phyloP scores from a whole-genome alignment of 2,888 invertebrate genomes.

The Cyclophora punctaria region DNA sequence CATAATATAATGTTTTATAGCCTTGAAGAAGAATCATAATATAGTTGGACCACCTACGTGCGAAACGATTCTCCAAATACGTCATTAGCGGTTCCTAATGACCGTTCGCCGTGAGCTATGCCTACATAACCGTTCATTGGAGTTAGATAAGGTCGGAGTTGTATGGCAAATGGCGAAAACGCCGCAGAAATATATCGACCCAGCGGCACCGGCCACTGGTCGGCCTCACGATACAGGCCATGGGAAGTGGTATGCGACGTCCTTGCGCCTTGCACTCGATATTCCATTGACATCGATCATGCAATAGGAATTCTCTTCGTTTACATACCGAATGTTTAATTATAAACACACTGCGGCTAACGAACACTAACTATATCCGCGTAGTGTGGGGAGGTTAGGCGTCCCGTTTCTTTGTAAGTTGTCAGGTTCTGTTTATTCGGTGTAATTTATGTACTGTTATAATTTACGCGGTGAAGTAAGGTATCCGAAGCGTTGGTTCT shows the following conservation, averaged over 20 bases:
- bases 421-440: too few relatives aligned
- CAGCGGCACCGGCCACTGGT: constrained; percentile 39
- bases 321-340: background rate
- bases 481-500: background rate
- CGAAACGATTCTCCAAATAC: too few relatives aligned
- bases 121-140: too few relatives aligned
- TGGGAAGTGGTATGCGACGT: constrained; percentile 46
- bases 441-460: too few relatives aligned
- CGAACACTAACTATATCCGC: too few relatives aligned
- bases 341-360: too few relatives aligned
- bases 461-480: too few relatives aligned
- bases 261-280: constrained; percentile 40
- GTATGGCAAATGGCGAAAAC: constrained; percentile 48
- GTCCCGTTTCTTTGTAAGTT: too few relatives aligned
- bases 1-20: too few relatives aligned
- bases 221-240: constrained; percentile 44
- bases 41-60: too few relatives aligned
- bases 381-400: too few relatives aligned
- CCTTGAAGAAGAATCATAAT: too few relatives aligned
- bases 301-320: constrained; percentile 5
- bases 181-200: constrained; percentile 72
- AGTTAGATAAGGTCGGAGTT: constrained; percentile 5
- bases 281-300: constrained; percentile 29
- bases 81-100: constrained; percentile 8
- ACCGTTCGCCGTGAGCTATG: constrained; percentile 4